These are phyloP conservation scores for Synchiropus splendidus DNA, from an alignment of 2,113 vertebrate species.

Conservation along the genomic window DNA sequence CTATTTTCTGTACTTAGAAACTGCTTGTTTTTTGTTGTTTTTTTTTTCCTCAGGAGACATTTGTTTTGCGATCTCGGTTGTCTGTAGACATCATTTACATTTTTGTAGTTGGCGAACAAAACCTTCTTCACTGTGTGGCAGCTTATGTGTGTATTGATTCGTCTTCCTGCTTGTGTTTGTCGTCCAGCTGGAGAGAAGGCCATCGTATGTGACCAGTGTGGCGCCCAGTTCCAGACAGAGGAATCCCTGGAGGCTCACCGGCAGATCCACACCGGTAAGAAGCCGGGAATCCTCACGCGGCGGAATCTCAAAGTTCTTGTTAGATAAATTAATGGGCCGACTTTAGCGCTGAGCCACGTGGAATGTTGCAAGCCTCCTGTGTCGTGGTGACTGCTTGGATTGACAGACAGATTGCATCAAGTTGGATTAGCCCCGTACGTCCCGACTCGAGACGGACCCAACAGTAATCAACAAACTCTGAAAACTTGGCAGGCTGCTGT, in stretches of 20 bases:
- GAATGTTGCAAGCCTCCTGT: constrained; percentile 9
- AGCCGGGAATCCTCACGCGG: constrained; percentile 2
- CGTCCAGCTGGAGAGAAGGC: constrained; percentile 87
- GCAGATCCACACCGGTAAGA: constrained; percentile 89
- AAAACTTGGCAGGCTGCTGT: constrained; percentile 47
- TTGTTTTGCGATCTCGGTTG: too few relatives aligned
- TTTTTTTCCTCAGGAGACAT: too few relatives aligned
- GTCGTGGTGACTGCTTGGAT: constrained; percentile 28
- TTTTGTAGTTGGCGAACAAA: too few relatives aligned
- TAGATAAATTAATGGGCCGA: too few relatives aligned
- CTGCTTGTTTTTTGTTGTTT: too few relatives aligned
- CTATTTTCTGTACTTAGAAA: too few relatives aligned
- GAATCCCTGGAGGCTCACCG: constrained; percentile 91
- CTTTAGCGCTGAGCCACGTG: not conserved
- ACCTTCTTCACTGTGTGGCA: too few relatives aligned
- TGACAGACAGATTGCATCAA: constrained; percentile 40
- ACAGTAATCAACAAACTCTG: constrained; percentile 46
- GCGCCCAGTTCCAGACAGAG: constrained; percentile 93
- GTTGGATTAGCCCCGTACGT: constrained; percentile 45
- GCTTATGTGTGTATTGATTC: constrained; percentile 8
- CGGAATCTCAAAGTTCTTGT: too few relatives aligned
- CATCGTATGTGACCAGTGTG: constrained; percentile 95
- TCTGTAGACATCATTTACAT: too few relatives aligned
- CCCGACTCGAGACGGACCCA: constrained; percentile 47
- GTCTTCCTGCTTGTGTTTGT: constrained; percentile 6